A percentile compares a stretch with the other conserved stretches of the same genome.
Evolutionary conservation across 2,888 invertebrate genomes (phyloP).

Genomic region (Lumbricus terrestris): DNA sequence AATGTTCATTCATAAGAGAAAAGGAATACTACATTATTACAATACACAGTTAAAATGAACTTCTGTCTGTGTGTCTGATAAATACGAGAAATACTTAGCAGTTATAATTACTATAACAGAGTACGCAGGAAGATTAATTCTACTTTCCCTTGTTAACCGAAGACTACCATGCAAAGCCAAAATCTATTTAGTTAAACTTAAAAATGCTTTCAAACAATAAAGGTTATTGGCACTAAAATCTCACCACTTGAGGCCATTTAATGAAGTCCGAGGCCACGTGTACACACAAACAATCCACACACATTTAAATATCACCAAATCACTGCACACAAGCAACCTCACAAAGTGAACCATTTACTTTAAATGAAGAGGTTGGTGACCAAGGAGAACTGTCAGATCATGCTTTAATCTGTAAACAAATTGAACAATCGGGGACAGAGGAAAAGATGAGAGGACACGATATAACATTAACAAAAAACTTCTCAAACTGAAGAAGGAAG

Average conservation of each 20-base stretch:
- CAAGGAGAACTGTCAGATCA: neutral
- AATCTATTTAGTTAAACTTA: neutral
- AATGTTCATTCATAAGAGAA: neutral
- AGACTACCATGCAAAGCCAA: neutral
- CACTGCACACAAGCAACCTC: neutral
- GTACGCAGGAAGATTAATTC: neutral
- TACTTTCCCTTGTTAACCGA: neutral
- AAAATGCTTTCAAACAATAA: neutral
- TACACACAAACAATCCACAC: neutral
- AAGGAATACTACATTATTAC: neutral
- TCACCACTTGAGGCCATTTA: neutral
- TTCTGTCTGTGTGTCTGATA: neutral
- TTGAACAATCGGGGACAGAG: too few relatives aligned
- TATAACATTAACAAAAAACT: too few relatives aligned
- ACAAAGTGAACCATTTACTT: neutral
- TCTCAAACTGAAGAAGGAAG: too few relatives aligned
- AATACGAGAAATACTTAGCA: neutral
- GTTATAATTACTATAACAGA: neutral
- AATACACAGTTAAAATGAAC: neutral
- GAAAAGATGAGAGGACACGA: too few relatives aligned
- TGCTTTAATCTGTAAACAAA: neutral
- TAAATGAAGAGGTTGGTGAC: neutral
- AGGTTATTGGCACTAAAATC: neutral
- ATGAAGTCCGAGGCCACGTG: too few relatives aligned
- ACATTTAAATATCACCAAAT: neutral